Percentiles rank a stretch among this genome's conserved stretches.
phyloP scores from a whole-genome alignment of 2,797 vertebrate genomes.

The Clarias fuscus region DNA sequence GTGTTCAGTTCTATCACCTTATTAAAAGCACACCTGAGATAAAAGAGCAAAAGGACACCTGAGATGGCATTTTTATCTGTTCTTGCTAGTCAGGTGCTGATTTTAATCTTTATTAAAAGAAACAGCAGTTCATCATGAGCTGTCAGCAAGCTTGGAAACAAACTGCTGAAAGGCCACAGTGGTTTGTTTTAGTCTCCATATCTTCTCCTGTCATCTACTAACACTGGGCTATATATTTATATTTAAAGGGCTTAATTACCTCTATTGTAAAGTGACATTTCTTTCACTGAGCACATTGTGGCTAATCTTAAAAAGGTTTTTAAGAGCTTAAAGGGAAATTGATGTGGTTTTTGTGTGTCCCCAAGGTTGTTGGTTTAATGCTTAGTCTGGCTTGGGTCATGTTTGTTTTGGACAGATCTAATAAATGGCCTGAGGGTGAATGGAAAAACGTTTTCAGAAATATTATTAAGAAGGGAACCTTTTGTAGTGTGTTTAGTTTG shows the following conservation, averaged over 20 bases:
- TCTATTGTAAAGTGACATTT: constrained; percentile 58
- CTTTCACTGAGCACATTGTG: constrained; percentile 36
- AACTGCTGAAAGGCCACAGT: constrained; percentile 50
- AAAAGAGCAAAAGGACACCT: constrained; percentile 17
- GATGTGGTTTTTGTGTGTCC: neutral
- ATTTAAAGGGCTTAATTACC: constrained; percentile 28
- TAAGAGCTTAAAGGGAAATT: constrained; percentile 2
- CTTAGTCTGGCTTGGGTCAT: neutral
- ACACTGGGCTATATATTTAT: constrained; percentile 29
- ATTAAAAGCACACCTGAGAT: neutral
- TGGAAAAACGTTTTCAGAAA: neutral
- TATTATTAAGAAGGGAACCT: neutral
- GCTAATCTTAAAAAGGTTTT: neutral
- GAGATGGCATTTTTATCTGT: neutral
- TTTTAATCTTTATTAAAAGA: constrained; percentile 26
- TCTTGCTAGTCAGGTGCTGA: neutral
- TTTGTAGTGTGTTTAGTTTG: neutral
- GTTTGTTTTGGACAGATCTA: constrained; percentile 17
- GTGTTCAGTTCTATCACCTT: neutral
- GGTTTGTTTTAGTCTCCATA: constrained; percentile 48
- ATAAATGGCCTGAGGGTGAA: neutral
- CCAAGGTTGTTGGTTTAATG: constrained; percentile 24
- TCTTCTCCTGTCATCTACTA: constrained; percentile 47
- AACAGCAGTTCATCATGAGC: constrained; percentile 8
- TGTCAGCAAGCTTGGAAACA: constrained; percentile 9